Conservation (phyloP, 2,888 invertebrate genomes). For the Ditula angustiorana region DNA sequence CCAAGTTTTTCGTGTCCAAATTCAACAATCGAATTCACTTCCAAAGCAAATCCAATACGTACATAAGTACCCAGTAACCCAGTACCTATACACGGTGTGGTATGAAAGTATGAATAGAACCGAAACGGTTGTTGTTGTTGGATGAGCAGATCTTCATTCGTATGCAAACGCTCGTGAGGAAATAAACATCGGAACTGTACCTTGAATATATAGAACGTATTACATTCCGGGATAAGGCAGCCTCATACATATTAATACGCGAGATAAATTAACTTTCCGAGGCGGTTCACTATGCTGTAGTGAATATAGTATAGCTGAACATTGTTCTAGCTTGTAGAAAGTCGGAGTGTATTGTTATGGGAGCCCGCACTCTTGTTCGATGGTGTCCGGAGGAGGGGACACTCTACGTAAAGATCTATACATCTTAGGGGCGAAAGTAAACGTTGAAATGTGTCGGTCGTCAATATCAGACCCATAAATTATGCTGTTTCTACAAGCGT, state of each 20-base stretch:
- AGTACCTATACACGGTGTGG: too few species aligned
- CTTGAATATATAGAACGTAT: slow-evolving; percentile 1
- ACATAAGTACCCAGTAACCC: too few species aligned
- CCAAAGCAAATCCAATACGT: too few species aligned
- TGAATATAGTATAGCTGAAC: too few species aligned
- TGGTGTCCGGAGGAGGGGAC: not conserved
- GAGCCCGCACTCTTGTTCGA: not conserved
- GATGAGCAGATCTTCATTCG: not conserved
- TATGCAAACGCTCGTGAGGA: not conserved
- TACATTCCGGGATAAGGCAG: not conserved
- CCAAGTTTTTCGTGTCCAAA: too few species aligned
- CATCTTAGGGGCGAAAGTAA: too few species aligned
- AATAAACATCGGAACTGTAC: not conserved
- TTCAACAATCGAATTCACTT: too few species aligned
- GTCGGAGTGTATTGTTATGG: not conserved
- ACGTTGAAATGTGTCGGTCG: too few species aligned
- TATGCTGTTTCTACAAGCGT: too few species aligned
- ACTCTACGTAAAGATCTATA: too few species aligned
- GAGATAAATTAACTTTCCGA: not conserved
- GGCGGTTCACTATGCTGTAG: not conserved
- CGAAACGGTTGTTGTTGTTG: not conserved
- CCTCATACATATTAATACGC: not conserved
- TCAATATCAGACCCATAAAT: too few species aligned
- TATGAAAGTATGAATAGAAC: not conserved
- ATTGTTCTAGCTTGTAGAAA: not conserved